These are phyloP conservation scores for Masticophis lateralis DNA, from an alignment of 2,797 vertebrate species.

Conservation along the genomic window DNA sequence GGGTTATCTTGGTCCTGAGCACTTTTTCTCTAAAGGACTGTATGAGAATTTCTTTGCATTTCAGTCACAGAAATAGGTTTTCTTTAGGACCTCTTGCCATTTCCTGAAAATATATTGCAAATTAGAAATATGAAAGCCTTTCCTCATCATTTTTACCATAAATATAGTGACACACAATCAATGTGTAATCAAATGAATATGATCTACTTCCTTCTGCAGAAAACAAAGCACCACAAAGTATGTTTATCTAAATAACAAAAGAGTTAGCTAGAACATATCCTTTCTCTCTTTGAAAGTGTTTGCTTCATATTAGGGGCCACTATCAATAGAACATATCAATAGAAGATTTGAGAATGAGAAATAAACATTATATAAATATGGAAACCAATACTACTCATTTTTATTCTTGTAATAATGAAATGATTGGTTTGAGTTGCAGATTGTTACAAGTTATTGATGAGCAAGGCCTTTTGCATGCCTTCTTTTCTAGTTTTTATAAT, in stretches of 20 bases:
- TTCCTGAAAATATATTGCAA: neutral
- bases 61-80: neutral
- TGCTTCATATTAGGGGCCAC: conserved; percentile 4
- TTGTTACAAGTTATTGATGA: neutral
- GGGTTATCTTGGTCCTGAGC: neutral
- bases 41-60: neutral
- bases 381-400: neutral
- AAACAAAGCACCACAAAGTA: conserved; percentile 1
- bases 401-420: neutral
- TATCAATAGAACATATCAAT: conserved; percentile 10
- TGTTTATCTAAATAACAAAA: conserved; percentile 1
- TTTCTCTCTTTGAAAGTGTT: neutral
- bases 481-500: neutral
- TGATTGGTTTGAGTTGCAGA: neutral
- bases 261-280: neutral
- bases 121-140: conserved; percentile 21
- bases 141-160: neutral
- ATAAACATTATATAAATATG: neutral
- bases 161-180: conserved; percentile 23
- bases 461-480: neutral
- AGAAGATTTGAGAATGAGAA: neutral
- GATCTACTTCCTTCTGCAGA: conserved; percentile 7
- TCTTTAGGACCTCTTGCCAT: neutral
- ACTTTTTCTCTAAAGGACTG: neutral
- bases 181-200: neutral